Evolutionary conservation across 2,113 vertebrate genomes (phyloP).

Genomic region (Hippocampus zosterae): DNA sequence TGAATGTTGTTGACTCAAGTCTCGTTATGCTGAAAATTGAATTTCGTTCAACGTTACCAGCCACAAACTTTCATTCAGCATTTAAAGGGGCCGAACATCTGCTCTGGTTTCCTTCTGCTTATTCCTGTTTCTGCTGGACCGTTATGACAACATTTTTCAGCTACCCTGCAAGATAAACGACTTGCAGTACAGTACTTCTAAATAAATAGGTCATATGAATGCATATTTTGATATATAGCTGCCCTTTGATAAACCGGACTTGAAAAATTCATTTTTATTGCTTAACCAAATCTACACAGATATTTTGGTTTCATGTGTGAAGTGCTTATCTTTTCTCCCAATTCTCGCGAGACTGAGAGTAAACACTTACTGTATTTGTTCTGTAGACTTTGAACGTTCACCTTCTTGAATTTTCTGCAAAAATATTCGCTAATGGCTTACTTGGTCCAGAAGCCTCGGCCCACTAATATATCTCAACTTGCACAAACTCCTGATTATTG

Average conservation of each 20-base stretch:
- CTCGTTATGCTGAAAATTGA: not conserved
- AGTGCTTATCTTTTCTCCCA: not conserved
- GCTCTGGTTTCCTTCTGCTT: too few relatives aligned
- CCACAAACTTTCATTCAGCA: slow-evolving; percentile 21
- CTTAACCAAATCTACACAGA: too few relatives aligned
- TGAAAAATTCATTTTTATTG: not conserved
- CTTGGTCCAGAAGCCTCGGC: not conserved
- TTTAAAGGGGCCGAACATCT: slow-evolving; percentile 1
- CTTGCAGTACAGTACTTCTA: not conserved
- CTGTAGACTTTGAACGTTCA: not conserved
- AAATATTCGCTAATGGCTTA: not conserved
- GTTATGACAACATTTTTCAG: not conserved
- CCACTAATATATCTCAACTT: not conserved
- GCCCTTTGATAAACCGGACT: not conserved
- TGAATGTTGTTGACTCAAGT: not conserved
- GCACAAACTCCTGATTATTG: not conserved
- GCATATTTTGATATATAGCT: not conserved
- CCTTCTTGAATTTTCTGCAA: slow-evolving; percentile 5
- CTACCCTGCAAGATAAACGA: not conserved
- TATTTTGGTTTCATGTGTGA: slow-evolving; percentile 5
- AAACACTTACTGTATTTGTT: not conserved
- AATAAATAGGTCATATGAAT: not conserved
- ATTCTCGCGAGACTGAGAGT: not conserved
- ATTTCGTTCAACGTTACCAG: not conserved
- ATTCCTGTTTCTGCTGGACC: not conserved